Evolutionary conservation across 2,888 invertebrate genomes (phyloP).

Genomic region (Agrilus mali): DNA sequence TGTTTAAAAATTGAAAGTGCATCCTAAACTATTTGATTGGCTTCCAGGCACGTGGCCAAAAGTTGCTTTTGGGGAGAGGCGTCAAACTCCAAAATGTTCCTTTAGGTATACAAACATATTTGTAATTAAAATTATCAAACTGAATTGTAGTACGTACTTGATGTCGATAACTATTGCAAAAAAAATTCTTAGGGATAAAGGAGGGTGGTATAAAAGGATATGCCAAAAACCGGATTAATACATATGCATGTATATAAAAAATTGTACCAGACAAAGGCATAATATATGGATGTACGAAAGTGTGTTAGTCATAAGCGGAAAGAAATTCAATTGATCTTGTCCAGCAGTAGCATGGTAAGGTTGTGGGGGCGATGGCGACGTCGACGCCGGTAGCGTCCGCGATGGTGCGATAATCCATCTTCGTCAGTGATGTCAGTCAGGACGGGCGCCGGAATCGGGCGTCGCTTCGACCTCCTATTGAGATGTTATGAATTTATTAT

Average conservation of each 20-base stretch:
- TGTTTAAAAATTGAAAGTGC: too few species aligned
- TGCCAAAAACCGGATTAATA: not conserved
- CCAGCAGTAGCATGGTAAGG: constrained; percentile 25
- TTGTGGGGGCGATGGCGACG: too few species aligned
- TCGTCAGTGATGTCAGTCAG: constrained; percentile 33
- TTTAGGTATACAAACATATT: too few species aligned
- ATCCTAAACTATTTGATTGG: too few species aligned
- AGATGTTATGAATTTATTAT: constrained; percentile 30
- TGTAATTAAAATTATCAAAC: too few species aligned
- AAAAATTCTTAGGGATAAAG: too few species aligned
- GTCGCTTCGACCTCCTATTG: constrained; percentile 28
- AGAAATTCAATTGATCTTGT: constrained; percentile 47
- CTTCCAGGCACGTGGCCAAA: too few species aligned
- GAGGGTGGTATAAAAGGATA: not conserved
- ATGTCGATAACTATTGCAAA: too few species aligned
- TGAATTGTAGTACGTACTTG: too few species aligned
- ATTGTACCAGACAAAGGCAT: too few species aligned
- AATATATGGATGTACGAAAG: constrained; percentile 14
- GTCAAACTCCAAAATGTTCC: not conserved
- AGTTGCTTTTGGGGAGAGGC: not conserved
- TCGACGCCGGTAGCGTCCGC: too few species aligned
- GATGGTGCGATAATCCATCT: constrained; percentile 37
- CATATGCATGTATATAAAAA: too few species aligned
- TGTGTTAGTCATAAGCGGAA: constrained; percentile 31
- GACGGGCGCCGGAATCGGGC: constrained; percentile 25